Evolutionary conservation across 1,140 invertebrate genomes (phyloP).

Genomic region (Rhyzopertha dominica): DNA sequence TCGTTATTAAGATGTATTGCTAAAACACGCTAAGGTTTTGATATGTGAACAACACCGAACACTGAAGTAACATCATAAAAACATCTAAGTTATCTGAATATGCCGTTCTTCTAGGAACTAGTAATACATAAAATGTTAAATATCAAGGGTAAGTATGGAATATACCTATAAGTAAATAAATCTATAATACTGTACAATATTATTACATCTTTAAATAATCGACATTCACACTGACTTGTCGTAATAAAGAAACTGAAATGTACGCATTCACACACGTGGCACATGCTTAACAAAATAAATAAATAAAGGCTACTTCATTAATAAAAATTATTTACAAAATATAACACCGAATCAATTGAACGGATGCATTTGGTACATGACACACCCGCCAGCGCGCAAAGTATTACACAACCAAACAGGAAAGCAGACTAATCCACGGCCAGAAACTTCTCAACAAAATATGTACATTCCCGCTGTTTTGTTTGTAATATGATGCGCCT

Average conservation of each 20-base stretch:
- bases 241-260: neutral
- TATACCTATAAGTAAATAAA: constrained; percentile 28
- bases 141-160: constrained; percentile 23
- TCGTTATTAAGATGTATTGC: constrained; percentile 23
- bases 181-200: constrained; percentile 36
- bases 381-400: constrained; percentile 19
- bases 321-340: constrained; percentile 28
- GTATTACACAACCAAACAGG: constrained; percentile 1
- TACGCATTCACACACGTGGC: constrained; percentile 3
- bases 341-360: constrained; percentile 19
- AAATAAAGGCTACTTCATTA: constrained; percentile 14
- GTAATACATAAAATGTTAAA: constrained; percentile 11
- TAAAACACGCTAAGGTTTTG: constrained; percentile 34
- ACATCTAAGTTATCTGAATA: constrained; percentile 28
- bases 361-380: constrained; percentile 37
- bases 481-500: constrained; percentile 1
- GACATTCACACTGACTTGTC: neutral
- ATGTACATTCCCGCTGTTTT: constrained; percentile 17
- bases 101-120: constrained; percentile 36
- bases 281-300: constrained; percentile 17
- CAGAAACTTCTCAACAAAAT: neutral
- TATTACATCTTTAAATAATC: constrained; percentile 4
- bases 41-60: constrained; percentile 41
- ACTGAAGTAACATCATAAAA: constrained; percentile 25
- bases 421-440: constrained; percentile 2